These are phyloP conservation scores for Lucifuga dentata DNA, from an alignment of 2,113 vertebrate species.

Conservation along the genomic window DNA sequence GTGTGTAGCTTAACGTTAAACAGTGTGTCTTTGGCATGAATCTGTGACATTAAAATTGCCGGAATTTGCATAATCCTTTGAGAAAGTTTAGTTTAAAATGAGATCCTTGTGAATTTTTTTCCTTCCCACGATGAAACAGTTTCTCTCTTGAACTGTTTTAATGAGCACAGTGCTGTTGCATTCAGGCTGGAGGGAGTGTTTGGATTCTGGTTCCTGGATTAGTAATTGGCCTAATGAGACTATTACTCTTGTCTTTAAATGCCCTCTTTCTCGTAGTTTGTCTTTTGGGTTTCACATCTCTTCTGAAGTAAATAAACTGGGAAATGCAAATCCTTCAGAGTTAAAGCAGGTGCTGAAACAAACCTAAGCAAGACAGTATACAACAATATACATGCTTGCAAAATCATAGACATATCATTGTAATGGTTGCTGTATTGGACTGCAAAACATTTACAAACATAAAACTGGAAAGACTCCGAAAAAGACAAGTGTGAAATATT, in stretches of 20 bases:
- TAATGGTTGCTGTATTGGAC: too few relatives aligned
- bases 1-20: constrained; percentile 12
- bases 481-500: too few relatives aligned
- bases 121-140: background rate
- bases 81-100: constrained; percentile 16
- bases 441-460: too few relatives aligned
- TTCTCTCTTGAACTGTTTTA: constrained; percentile 44
- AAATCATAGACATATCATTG: too few relatives aligned
- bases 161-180: constrained; percentile 46
- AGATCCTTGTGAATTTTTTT: constrained; percentile 1
- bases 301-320: constrained; percentile 2
- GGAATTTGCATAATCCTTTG: background rate
- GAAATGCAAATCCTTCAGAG: background rate
- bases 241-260: constrained; percentile 42
- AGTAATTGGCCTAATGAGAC: constrained; percentile 58
- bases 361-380: too few relatives aligned
- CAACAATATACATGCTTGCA: too few relatives aligned
- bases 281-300: constrained; percentile 9
- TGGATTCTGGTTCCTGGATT: constrained; percentile 34
- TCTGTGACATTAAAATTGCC: constrained; percentile 24
- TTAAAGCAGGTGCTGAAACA: background rate
- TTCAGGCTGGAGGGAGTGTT: constrained; percentile 37
- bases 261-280: constrained; percentile 3
- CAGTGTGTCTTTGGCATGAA: constrained; percentile 3
- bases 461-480: too few relatives aligned